Conservation (phyloP, 2,888 invertebrate species). For the Euclidia mi region DNA sequence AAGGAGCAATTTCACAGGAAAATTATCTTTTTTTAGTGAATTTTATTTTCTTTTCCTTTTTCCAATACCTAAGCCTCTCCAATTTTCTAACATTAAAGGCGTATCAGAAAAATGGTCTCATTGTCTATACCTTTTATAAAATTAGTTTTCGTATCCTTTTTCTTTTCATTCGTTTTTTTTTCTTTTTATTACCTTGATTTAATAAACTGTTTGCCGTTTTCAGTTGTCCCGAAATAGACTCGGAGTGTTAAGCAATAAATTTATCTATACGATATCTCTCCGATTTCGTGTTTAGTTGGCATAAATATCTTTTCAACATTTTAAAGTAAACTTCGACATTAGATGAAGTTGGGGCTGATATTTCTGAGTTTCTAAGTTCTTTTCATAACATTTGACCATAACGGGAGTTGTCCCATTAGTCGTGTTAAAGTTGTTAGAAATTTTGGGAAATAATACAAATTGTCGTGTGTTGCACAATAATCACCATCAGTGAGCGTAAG, state of each 20-base stretch:
- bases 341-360: slow-evolving; percentile 17
- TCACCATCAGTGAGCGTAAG: too few species aligned
- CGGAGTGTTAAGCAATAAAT: slow-evolving; percentile 14
- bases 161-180: slow-evolving; percentile 10
- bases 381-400: slow-evolving; percentile 10
- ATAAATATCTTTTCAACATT: slow-evolving; percentile 27
- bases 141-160: slow-evolving; percentile 6
- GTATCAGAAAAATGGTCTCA: slow-evolving; percentile 9
- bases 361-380: slow-evolving; percentile 16
- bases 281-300: slow-evolving; percentile 19
- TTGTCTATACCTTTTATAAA: neutral
- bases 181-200: neutral
- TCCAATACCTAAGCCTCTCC: slow-evolving; percentile 9
- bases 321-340: slow-evolving; percentile 28
- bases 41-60: neutral
- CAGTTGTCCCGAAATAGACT: slow-evolving; percentile 20
- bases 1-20: slow-evolving; percentile 22
- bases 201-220: slow-evolving; percentile 14
- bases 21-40: slow-evolving; percentile 11
- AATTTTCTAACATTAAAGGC: slow-evolving; percentile 19
- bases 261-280: slow-evolving; percentile 20
- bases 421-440: slow-evolving; percentile 22
- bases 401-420: slow-evolving; percentile 7
- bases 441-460: slow-evolving; percentile 26
- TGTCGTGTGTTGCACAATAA: slow-evolving; percentile 16